Conservation (phyloP, 1,140 invertebrate genomes). For the Myzus persicae region DNA sequence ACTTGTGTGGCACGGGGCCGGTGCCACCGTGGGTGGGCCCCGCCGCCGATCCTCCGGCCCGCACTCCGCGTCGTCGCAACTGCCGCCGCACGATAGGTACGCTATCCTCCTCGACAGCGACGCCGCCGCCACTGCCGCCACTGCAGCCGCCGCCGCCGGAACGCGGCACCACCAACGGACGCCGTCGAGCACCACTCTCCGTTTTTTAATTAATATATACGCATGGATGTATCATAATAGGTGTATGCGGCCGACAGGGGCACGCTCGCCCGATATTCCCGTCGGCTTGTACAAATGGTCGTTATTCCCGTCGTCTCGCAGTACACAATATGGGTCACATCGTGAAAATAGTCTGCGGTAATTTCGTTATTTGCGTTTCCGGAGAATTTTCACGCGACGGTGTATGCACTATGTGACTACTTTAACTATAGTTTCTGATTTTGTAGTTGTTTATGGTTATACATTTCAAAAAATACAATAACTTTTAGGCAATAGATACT, state of each 20-base stretch:
- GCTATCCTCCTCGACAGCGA: not conserved
- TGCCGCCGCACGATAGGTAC: conserved; percentile 12
- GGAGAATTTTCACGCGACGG: not conserved
- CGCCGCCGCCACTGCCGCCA: not conserved
- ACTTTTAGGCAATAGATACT: no score
- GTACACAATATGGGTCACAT: no score
- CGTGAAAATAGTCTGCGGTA: no score
- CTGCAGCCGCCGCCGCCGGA: not conserved
- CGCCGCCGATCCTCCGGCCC: not conserved
- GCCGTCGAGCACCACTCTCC: not conserved
- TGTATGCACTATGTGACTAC: not conserved
- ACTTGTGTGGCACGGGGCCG: conserved; percentile 52
- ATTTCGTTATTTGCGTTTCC: not conserved
- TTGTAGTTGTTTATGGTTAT: not conserved
- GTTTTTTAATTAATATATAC: conserved; percentile 43
- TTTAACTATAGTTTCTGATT: no score
- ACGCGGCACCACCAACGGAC: not conserved
- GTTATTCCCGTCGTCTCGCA: not conserved
- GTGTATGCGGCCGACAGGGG: not conserved
- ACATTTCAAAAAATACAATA: no score
- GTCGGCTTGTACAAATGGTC: no score
- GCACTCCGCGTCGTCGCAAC: not conserved
- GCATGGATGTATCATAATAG: not conserved
- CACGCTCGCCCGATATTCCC: not conserved
- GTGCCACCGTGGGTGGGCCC: conserved; percentile 52